Percentiles rank a stretch among this genome's conserved stretches.
These are phyloP conservation scores for Scolopax bukidnonensis DNA, from an alignment of 2,797 vertebrate species.

Conservation along the genomic window DNA sequence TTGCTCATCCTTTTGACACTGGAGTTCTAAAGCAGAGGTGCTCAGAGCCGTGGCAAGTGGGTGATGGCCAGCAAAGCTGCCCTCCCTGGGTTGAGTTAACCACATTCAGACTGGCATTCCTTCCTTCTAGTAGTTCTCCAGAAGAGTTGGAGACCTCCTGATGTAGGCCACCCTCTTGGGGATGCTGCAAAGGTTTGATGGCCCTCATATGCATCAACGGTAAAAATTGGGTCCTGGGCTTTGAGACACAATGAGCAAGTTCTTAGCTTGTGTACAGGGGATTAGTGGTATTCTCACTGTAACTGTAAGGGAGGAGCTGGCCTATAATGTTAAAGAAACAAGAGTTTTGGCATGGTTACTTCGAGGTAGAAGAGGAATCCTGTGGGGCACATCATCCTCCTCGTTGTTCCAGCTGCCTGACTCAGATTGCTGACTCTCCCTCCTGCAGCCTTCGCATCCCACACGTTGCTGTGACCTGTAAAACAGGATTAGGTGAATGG, in stretches of 20 bases:
- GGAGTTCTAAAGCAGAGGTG: background rate
- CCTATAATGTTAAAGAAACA: background rate
- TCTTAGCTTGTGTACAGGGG: background rate
- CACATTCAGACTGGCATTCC: background rate
- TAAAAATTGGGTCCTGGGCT: background rate
- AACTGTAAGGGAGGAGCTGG: background rate
- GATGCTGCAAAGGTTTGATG: background rate
- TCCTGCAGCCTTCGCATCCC: slow-evolving; percentile 41
- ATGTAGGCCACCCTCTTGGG: background rate
- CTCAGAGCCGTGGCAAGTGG: background rate
- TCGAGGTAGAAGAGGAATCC: slow-evolving; percentile 60
- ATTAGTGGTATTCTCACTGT: background rate
- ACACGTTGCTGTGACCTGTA: slow-evolving; percentile 31
- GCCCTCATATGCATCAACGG: background rate
- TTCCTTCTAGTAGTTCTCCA: background rate
- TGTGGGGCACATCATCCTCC: slow-evolving; percentile 71
- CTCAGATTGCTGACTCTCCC: slow-evolving; percentile 70
- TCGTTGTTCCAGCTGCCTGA: slow-evolving; percentile 83
- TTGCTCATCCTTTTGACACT: background rate
- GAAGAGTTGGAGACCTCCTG: background rate
- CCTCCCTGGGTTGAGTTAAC: background rate
- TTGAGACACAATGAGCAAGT: background rate
- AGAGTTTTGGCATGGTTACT: slow-evolving; percentile 61
- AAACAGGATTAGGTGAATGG: background rate
- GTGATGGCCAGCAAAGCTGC: background rate